Base-by-base conservation (phyloP, 2,113 vertebrate species). In the Balaeniceps rex region DNA sequence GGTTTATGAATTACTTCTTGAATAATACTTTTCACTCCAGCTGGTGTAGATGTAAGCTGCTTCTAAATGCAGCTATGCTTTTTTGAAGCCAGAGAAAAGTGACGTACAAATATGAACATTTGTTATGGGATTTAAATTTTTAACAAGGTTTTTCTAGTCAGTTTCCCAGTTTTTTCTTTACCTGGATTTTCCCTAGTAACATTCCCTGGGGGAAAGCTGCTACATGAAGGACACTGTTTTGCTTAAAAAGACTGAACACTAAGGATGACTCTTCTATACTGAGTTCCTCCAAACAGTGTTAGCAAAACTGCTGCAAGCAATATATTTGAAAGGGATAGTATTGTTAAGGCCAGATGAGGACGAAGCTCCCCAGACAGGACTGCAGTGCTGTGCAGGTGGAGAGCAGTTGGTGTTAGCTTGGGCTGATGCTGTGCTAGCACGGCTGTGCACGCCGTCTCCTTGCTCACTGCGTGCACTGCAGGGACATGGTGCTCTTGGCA, bases 371-470 rank as follows among this genome's bases (percentile, higher is more conserved):
- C 28, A 77, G 44, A 5, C 31, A 64, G 33, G 16, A 11, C 61
- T n/a, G 46, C 22, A 42, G 60, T 0, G 13, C 47, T 83, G 13
- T 19, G 40, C 19, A 51, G 68, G 18, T 4, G 4, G 38, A n/a
- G 19, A 82, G 33, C 38, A 14, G 25, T 26, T 0, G 0, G 7
- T 3, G 44, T 5, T 26, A 10, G 42, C 63, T 76, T 1, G 0
- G 38, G 33, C 46, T 4, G 31, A 7, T 40, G 42, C 36, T 33
- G n/a, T 14, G 26, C 33, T 24, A 5, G 19, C 11, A 17, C 0
- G 2, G 60, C 29, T 6, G 19, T 29, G 49, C 25, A 0, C 0
- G 2, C 0, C 1, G 8, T 12, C 33, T 9, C 19, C 57, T n/a
- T 31, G 19, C 23, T 58, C 19, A 6, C 21, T 11, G 11, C 5